Base-by-base conservation (phyloP, 1,140 invertebrate genomes). In the Heliconius hewitsoni region DNA sequence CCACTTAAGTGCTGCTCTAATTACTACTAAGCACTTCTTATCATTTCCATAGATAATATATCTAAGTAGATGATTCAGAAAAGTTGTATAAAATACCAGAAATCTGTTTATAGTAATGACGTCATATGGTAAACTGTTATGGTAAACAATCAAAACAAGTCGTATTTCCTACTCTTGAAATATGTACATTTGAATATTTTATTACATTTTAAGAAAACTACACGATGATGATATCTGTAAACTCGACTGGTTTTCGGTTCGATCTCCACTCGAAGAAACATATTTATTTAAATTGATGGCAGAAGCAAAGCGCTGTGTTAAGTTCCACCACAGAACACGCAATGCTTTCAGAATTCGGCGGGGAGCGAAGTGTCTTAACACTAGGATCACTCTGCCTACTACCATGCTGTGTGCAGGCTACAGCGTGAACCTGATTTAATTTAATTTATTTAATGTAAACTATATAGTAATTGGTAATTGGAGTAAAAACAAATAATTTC, bases 131-230 rank as follows among this genome's bases (percentile, higher is more conserved):
- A 60, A 66, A 66, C 27, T 30, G 9, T 52, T 66, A 66, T 66
- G 60, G 60, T 30, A 66, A 66, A 66, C 27, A 66, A 66, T 66
- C 60, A 66, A 66, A 66, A 66, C 60, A 66, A 66, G 60, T 66
- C 4, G 60, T 66, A 30, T 66, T 66, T 66, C 60, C 60, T 66
- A 11, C 60, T 66, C 60, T 66, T 66, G 60, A 66, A 66, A 66
- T 66, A 30, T 27, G 19, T 66, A 27, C 27, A 16, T 66, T 27
- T 3, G 23, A 66, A 66, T 66, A 66, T 66, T 66, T 66, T 66
- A 66, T 66, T 66, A 66, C 60, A 66, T 66, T 66, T 66, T 66
- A 66, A 66, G 23, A 30, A 11, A 66, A 30, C 23, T 30, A 5
- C 13, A 27, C 34, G 34, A 37, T 37, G 34, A 37, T 37, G 34